Evolutionary conservation across 2,113 vertebrate genomes (phyloP).

Genomic region (Prochilodus magdalenae): DNA sequence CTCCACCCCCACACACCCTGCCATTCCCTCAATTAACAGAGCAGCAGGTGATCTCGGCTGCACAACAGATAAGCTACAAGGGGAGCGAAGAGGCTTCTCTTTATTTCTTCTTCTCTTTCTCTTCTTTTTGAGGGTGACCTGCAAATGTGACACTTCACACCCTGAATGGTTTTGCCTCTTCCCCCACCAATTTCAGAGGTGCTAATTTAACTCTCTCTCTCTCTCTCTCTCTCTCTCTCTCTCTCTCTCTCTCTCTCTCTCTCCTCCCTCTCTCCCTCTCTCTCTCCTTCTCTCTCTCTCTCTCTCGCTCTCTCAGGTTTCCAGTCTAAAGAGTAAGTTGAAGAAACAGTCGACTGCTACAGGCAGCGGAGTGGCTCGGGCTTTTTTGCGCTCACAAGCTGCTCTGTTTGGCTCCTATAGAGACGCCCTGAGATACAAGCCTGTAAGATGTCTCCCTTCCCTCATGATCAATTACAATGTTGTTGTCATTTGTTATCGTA

Average conservation of each 20-base stretch:
- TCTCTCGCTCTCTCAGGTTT: conserved; percentile 85
- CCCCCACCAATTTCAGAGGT: conserved; percentile 92
- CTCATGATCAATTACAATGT: too few relatives aligned
- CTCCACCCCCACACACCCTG: conserved; percentile 68
- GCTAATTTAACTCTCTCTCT: conserved; percentile 87
- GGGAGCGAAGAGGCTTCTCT: conserved; percentile 69
- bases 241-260: conserved; percentile 59
- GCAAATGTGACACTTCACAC: conserved; percentile 89
- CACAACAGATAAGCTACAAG: conserved; percentile 83
- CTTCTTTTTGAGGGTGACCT: conserved; percentile 81
- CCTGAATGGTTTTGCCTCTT: conserved; percentile 85
- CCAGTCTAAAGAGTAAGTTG: conserved; percentile 94
- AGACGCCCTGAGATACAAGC: conserved; percentile 95
- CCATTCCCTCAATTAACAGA: conserved; percentile 93
- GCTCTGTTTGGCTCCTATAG: conserved; percentile 95
- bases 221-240: conserved; percentile 61
- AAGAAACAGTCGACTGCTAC: conserved; percentile 98
- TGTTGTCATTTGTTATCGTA: too few relatives aligned
- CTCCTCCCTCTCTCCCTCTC: conserved; percentile 51
- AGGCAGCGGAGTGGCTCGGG: conserved; percentile 89
- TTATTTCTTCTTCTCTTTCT: conserved; percentile 54
- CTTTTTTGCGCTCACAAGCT: conserved; percentile 92
- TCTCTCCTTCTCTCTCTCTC: conserved; percentile 68
- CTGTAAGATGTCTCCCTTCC: conserved; percentile 80
- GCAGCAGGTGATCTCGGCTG: conserved; percentile 91